phyloP scores from a whole-genome alignment of 2,113 vertebrate species.

The Butorides virescens region DNA sequence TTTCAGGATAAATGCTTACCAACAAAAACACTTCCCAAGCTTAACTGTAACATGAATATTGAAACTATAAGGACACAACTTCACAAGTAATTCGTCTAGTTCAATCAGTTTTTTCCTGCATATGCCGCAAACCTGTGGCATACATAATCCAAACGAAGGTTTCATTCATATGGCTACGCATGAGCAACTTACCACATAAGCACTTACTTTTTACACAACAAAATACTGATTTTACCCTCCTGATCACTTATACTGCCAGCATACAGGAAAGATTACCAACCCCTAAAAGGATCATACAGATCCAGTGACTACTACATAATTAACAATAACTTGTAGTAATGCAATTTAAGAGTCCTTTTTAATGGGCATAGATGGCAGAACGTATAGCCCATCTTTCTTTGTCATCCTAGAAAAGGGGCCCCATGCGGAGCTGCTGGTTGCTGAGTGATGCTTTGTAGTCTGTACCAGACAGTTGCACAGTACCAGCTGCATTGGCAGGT shows the following conservation, averaged over 20 bases:
- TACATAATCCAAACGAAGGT: background rate
- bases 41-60: background rate
- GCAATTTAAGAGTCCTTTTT: slow-evolving; percentile 79
- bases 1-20: slow-evolving; percentile 15
- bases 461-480: slow-evolving; percentile 83
- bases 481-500: slow-evolving; percentile 92
- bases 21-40: slow-evolving; percentile 21
- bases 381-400: slow-evolving; percentile 84
- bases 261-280: slow-evolving; percentile 30
- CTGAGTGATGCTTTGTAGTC: slow-evolving; percentile 87
- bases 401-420: slow-evolving; percentile 83
- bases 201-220: background rate
- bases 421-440: slow-evolving; percentile 82
- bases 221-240: slow-evolving; percentile 3
- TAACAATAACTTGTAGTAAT: slow-evolving; percentile 80
- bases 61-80: slow-evolving; percentile 18
- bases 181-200: background rate
- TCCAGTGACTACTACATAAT: slow-evolving; percentile 83
- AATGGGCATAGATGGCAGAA: slow-evolving; percentile 74
- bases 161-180: background rate
- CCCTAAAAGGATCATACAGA: slow-evolving; percentile 67
- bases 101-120: background rate
- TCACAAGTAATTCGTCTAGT: slow-evolving; percentile 4
- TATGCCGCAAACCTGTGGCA: background rate
- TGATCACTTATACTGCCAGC: background rate